Base-by-base conservation (phyloP, 1,140 invertebrate genomes). In the Cyclargus thomasi region DNA sequence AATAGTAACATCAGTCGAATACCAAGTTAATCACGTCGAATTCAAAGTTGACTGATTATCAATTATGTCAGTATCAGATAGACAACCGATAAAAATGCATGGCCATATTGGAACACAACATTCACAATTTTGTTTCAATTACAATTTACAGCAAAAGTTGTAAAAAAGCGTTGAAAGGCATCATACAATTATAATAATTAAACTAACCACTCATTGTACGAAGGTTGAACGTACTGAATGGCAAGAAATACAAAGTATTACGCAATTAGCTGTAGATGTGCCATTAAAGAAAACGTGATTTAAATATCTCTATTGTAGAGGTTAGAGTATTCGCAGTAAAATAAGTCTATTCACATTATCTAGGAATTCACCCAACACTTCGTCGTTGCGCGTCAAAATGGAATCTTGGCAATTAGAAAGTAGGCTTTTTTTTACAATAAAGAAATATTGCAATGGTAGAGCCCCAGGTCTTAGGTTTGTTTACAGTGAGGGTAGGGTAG, bases 401-500 rank as follows among this genome's bases (percentile, higher is more conserved):
- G 14, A 47, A 47, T 47, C 39, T 47, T 11, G 39, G 39, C 39
- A 47, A 47, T 47, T 16, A 0, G 39, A 47, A 47, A 47, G 39
- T 47, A 14, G 3, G 3, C 39, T 16, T 47, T 14, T n/a, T 47
- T 47, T 14, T 11, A 47, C 39, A 47, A 8, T 16, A 16, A 47
- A 47, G 29, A 47, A 47, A 47, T 47, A 20, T 59, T 20, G 55
- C 55, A 59, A 59, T 59, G 21, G 55, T 11, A 59, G 55, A 8
- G 55, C 55, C 65, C 53, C 65, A 66, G 65, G 65, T 36, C 65
- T 64, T 73, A 72, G 74, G 81, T 81, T 88, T 88, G 84, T 86
- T 86, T 88, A 87, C 83, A 85, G 79, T 78, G 80, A 83, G 85
- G 83, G 82, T 82, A 83, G 85, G 83, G 82, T 82, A 74, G 79